Evolutionary conservation across 2,888 invertebrate genomes (phyloP), one percentile per base, ranked within the genome.

Genomic region (Plebejus anna): DNA sequence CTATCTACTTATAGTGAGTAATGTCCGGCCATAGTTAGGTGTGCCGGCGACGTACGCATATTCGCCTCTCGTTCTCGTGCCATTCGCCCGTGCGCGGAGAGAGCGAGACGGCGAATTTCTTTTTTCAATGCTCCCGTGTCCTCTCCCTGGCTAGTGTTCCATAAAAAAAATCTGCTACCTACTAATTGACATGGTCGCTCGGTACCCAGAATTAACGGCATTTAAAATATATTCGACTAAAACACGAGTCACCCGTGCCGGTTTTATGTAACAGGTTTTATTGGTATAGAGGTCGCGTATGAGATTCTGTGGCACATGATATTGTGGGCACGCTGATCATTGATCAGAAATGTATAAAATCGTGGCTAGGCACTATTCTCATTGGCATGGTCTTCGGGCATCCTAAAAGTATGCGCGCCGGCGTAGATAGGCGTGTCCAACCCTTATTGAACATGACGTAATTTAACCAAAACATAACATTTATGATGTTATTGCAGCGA

Each of bases 11-110:
- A 89, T 92, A 92, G 92, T 93, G 92, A 94, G 92, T 92, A 92
- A 94, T 93, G 94, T 93, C 93, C 94, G 94, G 91, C 92, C 91
- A 92, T 92, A 92, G 90, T 91, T 91, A 92, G 92, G 92, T 92
- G 92, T 92, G 89, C 92, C 89, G 87, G 89, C 94, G 89, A 94
- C 94, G 94, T 93, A 93, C 94, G 93, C 94, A 92, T 93, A 89
- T 90, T 87, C 84, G 85, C 88, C 88, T 94, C 94, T 90, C 94
- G 90, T 88, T 93, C 55, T 90, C 82, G 84, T 85, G 87, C 85
- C 85, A 87, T 88, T 87, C 87, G 83, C 82, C 80, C 79, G 80
- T 80, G 83, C 84, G 83, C 82, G 81, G 83, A 77, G 80, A 84
- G 89, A 94, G 87, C 85, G 91, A 87, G 92, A 92, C 78, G 82